Base-by-base conservation (phyloP, 2,888 invertebrate genomes). In the Cosmia pyralina region DNA sequence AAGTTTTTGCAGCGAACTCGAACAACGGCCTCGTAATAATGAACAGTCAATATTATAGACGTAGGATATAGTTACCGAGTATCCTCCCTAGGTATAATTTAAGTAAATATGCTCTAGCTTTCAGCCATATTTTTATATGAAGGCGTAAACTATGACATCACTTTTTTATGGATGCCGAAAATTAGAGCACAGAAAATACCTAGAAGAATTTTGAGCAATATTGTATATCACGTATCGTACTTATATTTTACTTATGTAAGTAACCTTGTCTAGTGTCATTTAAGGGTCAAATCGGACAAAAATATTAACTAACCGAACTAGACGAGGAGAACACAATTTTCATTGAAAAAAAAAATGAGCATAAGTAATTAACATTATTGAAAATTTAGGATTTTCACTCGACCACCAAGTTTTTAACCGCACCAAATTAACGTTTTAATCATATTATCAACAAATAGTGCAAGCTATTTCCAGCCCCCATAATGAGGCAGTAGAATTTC, bases 1-100 rank as follows among this genome's bases (percentile, higher is more conserved):
- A 72, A 80, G 78, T 77, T 82, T 81, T 78, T 72, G 73, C 72
- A 75, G 70, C 67, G 63, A 80, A 66, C 71, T 73, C 58, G 15
- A 79, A 79, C 59, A 79, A 75, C 38, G 19, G 64, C 57, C 52
- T 79, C 55, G 68, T 69, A 62, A n/a, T 75, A 80, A 74, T 79
- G 28, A 28, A 28, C 28, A 67, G 34, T 63, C 57, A 60, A 70
- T 38, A 38, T 38, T 5, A 38, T 64, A 73, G 41, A 71, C 17
- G 41, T 41, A 38, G n/a, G n/a, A 8, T 38, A 52, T 28, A 50
- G n/a, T 50, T 60, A 52, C 10, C 10, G 58, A 70, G 59, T 68
- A 65, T 66, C 62, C 64, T 66, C 28, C 69, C 55, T 66, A 48
- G 38, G 44, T 67, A 68, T 69, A 74, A 41, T 48, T 53, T 82